Evolutionary conservation across 1,140 invertebrate genomes (phyloP).

Genomic region (Drosophila triauraria): DNA sequence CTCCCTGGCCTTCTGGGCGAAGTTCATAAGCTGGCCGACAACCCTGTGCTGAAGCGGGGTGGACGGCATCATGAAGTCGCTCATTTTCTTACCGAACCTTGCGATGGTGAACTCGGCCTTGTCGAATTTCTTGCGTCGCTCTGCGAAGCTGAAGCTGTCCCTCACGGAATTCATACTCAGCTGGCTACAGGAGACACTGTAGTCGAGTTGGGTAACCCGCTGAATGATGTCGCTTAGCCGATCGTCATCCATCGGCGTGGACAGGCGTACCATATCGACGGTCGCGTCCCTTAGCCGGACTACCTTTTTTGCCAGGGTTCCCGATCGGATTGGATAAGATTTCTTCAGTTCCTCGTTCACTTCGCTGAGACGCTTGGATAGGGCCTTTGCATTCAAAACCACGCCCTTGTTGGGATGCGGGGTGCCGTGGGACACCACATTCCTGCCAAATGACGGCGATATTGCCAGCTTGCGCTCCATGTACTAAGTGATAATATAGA

Average conservation of each 20-base stretch:
- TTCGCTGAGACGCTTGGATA: not conserved
- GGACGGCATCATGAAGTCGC: slow-evolving; percentile 32
- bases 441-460: not conserved
- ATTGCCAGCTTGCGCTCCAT: not conserved
- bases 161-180: not conserved
- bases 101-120: slow-evolving; percentile 60
- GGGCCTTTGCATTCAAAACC: slow-evolving; percentile 9
- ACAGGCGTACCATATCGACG: not conserved
- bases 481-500: not conserved
- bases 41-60: not conserved
- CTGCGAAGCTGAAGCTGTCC: slow-evolving; percentile 13
- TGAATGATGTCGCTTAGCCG: not conserved
- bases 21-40: not conserved
- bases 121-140: slow-evolving; percentile 29
- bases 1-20: slow-evolving; percentile 4
- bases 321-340: too few relatives aligned
- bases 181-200: not conserved
- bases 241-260: not conserved
- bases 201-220: not conserved
- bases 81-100: slow-evolving; percentile 42
- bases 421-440: slow-evolving; percentile 17
- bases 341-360: not conserved
- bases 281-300: not conserved
- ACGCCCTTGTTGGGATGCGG: slow-evolving; percentile 39
- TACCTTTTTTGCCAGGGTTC: not conserved